phyloP scores from a whole-genome alignment of 2,797 vertebrate genomes.

The Antennarius maculatus region DNA sequence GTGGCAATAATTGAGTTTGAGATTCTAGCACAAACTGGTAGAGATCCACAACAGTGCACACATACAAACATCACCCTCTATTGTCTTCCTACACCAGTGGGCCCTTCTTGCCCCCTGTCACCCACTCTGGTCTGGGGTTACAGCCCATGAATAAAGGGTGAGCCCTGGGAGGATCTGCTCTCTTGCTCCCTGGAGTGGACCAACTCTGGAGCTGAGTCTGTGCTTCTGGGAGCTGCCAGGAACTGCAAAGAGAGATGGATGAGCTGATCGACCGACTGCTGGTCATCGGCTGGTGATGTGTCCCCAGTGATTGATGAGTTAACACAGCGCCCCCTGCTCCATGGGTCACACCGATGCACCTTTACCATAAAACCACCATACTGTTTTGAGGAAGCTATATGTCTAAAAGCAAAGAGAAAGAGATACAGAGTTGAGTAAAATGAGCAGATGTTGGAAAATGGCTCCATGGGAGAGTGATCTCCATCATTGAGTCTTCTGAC shows the following conservation, averaged over 20 bases:
- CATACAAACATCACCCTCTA: constrained; percentile 43
- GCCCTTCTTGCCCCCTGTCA: constrained; percentile 55
- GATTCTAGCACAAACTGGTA: constrained; percentile 46
- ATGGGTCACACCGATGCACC: constrained; percentile 52
- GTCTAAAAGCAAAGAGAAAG: constrained; percentile 29
- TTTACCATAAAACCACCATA: constrained; percentile 32
- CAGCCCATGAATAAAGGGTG: constrained; percentile 65
- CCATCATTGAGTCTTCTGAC: constrained; percentile 57
- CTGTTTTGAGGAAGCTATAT: constrained; percentile 43
- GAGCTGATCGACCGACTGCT: constrained; percentile 56
- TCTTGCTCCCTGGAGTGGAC: constrained; percentile 68
- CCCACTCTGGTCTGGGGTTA: constrained; percentile 63
- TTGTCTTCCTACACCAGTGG: constrained; percentile 50
- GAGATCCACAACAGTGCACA: constrained; percentile 36
- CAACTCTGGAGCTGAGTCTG: constrained; percentile 67
- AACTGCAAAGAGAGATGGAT: constrained; percentile 75
- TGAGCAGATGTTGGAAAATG: constrained; percentile 60
- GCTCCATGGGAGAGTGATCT: constrained; percentile 52
- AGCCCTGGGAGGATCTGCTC: constrained; percentile 63
- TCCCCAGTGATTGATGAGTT: constrained; percentile 79
- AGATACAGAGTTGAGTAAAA: constrained; percentile 30
- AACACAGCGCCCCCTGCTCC: constrained; percentile 50
- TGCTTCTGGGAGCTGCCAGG: constrained; percentile 72
- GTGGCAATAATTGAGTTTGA: constrained; percentile 40
- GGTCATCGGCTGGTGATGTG: constrained; percentile 42